phyloP scores from a whole-genome alignment of 37 sponge, comb jelly and placozoan genomes.

The Beroe ovata region DNA sequence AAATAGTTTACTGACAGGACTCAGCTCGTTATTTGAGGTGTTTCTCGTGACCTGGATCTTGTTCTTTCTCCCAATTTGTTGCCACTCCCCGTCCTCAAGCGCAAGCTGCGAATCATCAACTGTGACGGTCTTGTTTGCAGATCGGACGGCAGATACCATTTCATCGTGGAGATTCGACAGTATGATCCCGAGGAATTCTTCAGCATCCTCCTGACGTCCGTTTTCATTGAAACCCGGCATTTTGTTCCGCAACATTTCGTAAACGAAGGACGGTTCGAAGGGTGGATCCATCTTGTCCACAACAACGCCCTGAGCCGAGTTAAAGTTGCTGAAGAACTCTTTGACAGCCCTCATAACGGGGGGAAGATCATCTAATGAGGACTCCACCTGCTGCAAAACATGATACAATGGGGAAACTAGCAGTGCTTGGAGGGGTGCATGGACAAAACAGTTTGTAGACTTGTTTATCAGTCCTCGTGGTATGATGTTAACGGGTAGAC shows the following conservation, averaged over 20 bases:
- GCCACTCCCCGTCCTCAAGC: conserved; percentile 80
- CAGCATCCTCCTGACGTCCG: conserved; percentile 95
- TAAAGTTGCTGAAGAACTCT: conserved; percentile 33
- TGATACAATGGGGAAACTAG: conserved; percentile 54
- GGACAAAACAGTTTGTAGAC: conserved; percentile 62
- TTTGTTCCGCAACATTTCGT: conserved; percentile 57
- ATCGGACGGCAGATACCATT: conserved; percentile 74
- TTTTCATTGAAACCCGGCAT: conserved; percentile 56
- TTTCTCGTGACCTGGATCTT: conserved; percentile 89
- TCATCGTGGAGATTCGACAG: conserved; percentile 91
- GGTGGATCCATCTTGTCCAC: conserved; percentile 55
- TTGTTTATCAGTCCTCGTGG: conserved; percentile 56
- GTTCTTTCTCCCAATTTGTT: conserved; percentile 91
- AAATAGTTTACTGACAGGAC: conserved; percentile 88
- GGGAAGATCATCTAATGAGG: not conserved
- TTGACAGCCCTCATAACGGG: not conserved
- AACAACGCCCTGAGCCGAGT: conserved; percentile 10
- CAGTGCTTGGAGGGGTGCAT: conserved; percentile 49
- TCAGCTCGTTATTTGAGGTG: conserved; percentile 73
- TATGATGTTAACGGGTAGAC: not conserved
- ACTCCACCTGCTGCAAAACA: not conserved
- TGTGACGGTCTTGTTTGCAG: conserved; percentile 60
- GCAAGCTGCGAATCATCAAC: not conserved
- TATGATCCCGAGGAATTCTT: conserved; percentile 92
- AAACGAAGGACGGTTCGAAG: conserved; percentile 59